Evolutionary conservation across 2,888 invertebrate genomes (phyloP).

Genomic region (Ferrisia virgata): DNA sequence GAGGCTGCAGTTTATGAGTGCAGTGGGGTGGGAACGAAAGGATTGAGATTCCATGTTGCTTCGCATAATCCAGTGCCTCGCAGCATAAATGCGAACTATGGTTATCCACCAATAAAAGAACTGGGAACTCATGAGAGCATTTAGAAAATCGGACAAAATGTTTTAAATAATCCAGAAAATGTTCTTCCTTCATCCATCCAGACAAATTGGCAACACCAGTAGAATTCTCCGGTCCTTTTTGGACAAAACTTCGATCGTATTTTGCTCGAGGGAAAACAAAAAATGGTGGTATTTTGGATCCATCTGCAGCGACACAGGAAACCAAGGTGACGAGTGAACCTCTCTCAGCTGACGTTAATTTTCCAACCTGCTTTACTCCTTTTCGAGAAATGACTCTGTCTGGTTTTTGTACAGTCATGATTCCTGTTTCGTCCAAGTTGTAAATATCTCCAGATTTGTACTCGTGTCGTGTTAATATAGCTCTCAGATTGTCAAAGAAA

Average conservation of each 20-base stretch:
- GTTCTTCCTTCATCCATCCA: slow-evolving; percentile 50
- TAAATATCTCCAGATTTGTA: too few relatives aligned
- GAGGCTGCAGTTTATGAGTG: slow-evolving; percentile 35
- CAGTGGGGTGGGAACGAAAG: slow-evolving; percentile 42
- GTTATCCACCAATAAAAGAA: slow-evolving; percentile 33
- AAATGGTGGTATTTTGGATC: slow-evolving; percentile 49
- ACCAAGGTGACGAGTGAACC: slow-evolving; percentile 50
- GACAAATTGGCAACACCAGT: slow-evolving; percentile 49
- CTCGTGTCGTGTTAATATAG: too few relatives aligned
- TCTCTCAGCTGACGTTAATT: slow-evolving; percentile 50
- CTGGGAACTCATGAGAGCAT: neutral
- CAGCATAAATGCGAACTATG: slow-evolving; percentile 25
- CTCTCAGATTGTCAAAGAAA: too few relatives aligned
- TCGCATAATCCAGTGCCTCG: neutral
- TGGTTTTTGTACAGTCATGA: slow-evolving; percentile 50
- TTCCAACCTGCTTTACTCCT: slow-evolving; percentile 50
- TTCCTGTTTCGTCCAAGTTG: slow-evolving; percentile 49
- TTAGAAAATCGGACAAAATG: slow-evolving; percentile 46
- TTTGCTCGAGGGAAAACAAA: slow-evolving; percentile 50
- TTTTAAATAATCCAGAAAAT: slow-evolving; percentile 46
- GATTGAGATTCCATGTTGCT: neutral
- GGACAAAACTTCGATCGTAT: slow-evolving; percentile 50
- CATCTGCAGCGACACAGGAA: slow-evolving; percentile 48
- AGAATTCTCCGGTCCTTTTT: slow-evolving; percentile 50
- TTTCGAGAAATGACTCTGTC: slow-evolving; percentile 48